These are phyloP conservation scores for Casuarius casuarius DNA, from an alignment of 2,113 vertebrate species.

Conservation along the genomic window DNA sequence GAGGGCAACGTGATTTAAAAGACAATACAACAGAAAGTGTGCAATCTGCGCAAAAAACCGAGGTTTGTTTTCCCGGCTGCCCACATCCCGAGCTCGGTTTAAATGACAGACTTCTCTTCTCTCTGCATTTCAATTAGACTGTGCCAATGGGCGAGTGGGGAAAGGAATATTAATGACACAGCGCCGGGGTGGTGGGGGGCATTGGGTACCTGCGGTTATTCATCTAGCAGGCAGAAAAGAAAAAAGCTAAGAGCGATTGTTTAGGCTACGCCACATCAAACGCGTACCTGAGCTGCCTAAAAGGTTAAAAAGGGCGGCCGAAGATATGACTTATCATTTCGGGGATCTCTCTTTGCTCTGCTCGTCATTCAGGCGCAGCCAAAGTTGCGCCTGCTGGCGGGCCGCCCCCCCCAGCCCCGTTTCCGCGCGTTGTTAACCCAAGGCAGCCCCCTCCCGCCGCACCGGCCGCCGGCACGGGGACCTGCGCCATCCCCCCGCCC, in stretches of 20 bases:
- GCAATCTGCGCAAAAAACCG: not conserved
- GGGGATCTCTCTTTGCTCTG: not conserved
- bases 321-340: fast-evolving
- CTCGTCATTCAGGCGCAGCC: not conserved
- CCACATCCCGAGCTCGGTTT: conserved; percentile 12
- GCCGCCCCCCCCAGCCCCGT: not conserved
- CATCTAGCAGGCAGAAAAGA: not conserved
- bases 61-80: conserved; percentile 20
- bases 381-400: not conserved
- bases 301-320: not conserved
- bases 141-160: conserved; percentile 65
- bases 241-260: not conserved
- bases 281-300: not conserved
- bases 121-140: conserved; percentile 77
- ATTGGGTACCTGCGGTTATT: not conserved
- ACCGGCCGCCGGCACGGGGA: not conserved
- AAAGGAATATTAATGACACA: conserved; percentile 72
- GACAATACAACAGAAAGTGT: not conserved
- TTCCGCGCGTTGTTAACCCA: not conserved
- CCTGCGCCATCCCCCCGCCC: not conserved
- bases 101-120: conserved; percentile 68
- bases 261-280: not conserved
- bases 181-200: not conserved
- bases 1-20: not conserved
- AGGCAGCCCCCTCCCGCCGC: not conserved